Base-by-base conservation (phyloP, 1,140 invertebrate genomes). In the Drosophila sp. region DNA sequence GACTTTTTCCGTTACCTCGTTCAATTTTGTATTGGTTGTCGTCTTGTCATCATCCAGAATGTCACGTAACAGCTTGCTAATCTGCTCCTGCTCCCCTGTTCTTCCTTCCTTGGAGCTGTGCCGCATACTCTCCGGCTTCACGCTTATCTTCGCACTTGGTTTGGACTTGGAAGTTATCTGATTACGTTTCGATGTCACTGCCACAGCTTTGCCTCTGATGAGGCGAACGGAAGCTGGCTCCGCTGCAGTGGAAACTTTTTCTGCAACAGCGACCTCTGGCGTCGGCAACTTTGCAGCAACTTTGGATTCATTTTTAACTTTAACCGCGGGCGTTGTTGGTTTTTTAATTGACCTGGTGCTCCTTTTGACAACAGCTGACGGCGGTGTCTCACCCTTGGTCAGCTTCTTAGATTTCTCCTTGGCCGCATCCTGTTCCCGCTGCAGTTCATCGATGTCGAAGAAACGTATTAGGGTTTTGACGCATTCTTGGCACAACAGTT, bases 371-470 rank as follows among this genome's bases (percentile, higher is more conserved):
- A 29, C 5, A 16, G 25, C 7, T n/a, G 48, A 5, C 3, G 53
- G 13, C 1, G 43, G 5, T 3, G 21, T 3, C 14, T 58, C 41
- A 32, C 1, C 14, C 18, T 45, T 27, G 61, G 21, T 2, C 4
- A 0, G n/a, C 3, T 45, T 43, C 4, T 4, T 18, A 0, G 14
- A 2, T 9, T 25, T 32, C 6, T 64, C 56, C 9, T 18, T 38
- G 6, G 50, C 59, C 13, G 54, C 81, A 57, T 84, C 62, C 11
- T 75, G 57, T 25, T 70, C 29, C 6, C 77, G 43, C n/a, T 89
- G 38, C 43, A 83, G 34, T 34, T 91, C 90, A 67, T 86, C 84
- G 11, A 91, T 78, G 48, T 91, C 89, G 27, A 75, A 89, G 1
- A 84, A 67, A 0, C 80, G 66, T 3, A 91, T 91, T 2, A 91